Percentiles rank a stretch among this genome's conserved stretches.
Evolutionary conservation across 1,140 invertebrate species (phyloP).

Genomic region (Probaryconus sp.): DNA sequence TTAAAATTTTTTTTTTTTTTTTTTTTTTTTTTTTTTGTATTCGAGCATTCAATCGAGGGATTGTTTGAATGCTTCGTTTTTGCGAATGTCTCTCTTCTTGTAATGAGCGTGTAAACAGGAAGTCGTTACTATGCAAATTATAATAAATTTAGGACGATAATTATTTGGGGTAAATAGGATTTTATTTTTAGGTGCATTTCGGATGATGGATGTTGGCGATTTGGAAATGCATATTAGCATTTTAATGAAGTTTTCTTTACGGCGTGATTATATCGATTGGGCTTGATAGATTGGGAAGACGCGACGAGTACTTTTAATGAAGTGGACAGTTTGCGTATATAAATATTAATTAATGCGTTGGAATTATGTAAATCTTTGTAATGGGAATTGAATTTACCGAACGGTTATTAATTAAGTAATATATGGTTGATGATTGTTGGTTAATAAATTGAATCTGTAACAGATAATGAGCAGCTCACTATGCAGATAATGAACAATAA

Average conservation of each 20-base stretch:
- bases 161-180: slow-evolving; percentile 17
- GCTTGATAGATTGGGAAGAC: slow-evolving; percentile 3
- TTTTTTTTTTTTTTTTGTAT: neutral
- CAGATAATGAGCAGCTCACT: too few relatives aligned
- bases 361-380: too few relatives aligned
- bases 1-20: slow-evolving; percentile 17
- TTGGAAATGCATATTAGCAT: slow-evolving; percentile 34
- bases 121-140: slow-evolving; percentile 34
- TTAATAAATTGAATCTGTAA: too few relatives aligned
- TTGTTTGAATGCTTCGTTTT: slow-evolving; percentile 7
- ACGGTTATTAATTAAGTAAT: too few relatives aligned
- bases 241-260: slow-evolving; percentile 21
- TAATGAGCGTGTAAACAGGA: slow-evolving; percentile 53
- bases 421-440: too few relatives aligned
- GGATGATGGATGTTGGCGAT: neutral
- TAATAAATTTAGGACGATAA: slow-evolving; percentile 11
- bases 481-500: too few relatives aligned
- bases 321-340: neutral
- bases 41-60: neutral
- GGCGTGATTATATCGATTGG: slow-evolving; percentile 7
- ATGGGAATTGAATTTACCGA: too few relatives aligned
- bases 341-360: slow-evolving; percentile 29
- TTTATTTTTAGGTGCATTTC: neutral
- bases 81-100: slow-evolving; percentile 7
- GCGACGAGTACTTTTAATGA: slow-evolving; percentile 2